Evolutionary conservation across 2,888 invertebrate genomes (phyloP).

Genomic region (Zhengitettix transpicula): DNA sequence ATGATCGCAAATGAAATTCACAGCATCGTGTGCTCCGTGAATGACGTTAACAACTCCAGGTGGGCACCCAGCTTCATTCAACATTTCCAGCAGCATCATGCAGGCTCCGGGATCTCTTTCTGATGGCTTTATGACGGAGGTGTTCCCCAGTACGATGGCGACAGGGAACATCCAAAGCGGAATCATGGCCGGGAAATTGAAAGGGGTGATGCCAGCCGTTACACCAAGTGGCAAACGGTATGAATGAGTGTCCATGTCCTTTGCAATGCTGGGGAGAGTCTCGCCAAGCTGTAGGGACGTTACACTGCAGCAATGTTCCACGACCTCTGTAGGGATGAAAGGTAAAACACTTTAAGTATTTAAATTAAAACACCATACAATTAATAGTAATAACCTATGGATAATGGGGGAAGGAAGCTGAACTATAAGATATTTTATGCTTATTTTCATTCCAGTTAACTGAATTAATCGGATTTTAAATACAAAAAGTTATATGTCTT

Average conservation of each 20-base stretch:
- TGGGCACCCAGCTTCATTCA: conserved; percentile 88
- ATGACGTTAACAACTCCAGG: conserved; percentile 93
- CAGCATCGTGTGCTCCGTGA: conserved; percentile 87
- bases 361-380: too few species aligned
- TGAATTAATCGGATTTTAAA: too few species aligned
- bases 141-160: conserved; percentile 66
- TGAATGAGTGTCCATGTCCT: conserved; percentile 93
- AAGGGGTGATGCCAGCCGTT: conserved; percentile 90
- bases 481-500: too few species aligned
- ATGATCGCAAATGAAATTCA: conserved; percentile 94
- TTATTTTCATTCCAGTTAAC: too few species aligned
- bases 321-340: conserved; percentile 52
- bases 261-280: conserved; percentile 68
- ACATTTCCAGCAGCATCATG: conserved; percentile 83
- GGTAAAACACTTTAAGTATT: neutral
- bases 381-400: too few species aligned
- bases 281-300: conserved; percentile 88
- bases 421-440: too few species aligned
- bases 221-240: conserved; percentile 87
- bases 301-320: conserved; percentile 91
- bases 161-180: conserved; percentile 92
- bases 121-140: conserved; percentile 88
- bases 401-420: too few species aligned
- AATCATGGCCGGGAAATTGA: conserved; percentile 99
- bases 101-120: conserved; percentile 96